Percentiles rank a stretch among this genome's conserved stretches.
These are phyloP conservation scores for Cyanistes caeruleus DNA, from an alignment of 2,113 vertebrate species.

Conservation along the genomic window DNA sequence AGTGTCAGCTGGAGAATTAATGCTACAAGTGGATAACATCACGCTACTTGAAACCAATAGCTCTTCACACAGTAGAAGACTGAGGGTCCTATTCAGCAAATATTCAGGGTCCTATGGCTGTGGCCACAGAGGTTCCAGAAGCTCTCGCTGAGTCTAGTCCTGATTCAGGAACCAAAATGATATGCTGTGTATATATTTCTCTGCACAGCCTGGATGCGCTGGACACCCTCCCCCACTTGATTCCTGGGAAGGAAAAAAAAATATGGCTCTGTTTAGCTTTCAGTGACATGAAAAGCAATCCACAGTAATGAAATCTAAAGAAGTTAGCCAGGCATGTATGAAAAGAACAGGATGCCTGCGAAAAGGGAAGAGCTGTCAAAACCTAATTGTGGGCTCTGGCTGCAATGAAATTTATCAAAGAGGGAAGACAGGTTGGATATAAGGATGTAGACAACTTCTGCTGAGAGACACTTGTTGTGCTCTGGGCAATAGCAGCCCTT, in stretches of 20 bases:
- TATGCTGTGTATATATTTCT: conserved; percentile 70
- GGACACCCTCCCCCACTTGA: conserved; percentile 64
- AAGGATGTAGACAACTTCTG: not conserved
- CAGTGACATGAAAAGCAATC: conserved; percentile 16
- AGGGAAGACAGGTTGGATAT: conserved; percentile 9
- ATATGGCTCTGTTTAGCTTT: conserved; percentile 35
- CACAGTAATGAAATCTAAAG: conserved; percentile 50
- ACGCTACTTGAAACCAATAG: conserved; percentile 32
- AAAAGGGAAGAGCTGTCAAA: conserved; percentile 66
- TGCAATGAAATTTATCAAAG: conserved; percentile 47
- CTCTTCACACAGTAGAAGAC: conserved; percentile 65
- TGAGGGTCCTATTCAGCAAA: conserved; percentile 69
- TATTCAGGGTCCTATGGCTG: conserved; percentile 61
- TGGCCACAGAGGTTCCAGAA: conserved; percentile 63
- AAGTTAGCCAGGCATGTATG: conserved; percentile 57
- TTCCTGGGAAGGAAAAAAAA: conserved; percentile 55
- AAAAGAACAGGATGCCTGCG: conserved; percentile 61
- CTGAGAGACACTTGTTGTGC: not conserved
- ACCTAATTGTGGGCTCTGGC: conserved; percentile 57
- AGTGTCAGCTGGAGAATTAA: conserved; percentile 23
- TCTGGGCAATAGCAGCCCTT: not conserved
- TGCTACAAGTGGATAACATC: conserved; percentile 43
- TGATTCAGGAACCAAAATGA: conserved; percentile 72
- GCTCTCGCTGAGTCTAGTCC: conserved; percentile 62
- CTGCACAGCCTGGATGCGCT: conserved; percentile 53